phyloP scores from a whole-genome alignment of 2,797 vertebrate genomes.

The Phoeniculus purpureus region DNA sequence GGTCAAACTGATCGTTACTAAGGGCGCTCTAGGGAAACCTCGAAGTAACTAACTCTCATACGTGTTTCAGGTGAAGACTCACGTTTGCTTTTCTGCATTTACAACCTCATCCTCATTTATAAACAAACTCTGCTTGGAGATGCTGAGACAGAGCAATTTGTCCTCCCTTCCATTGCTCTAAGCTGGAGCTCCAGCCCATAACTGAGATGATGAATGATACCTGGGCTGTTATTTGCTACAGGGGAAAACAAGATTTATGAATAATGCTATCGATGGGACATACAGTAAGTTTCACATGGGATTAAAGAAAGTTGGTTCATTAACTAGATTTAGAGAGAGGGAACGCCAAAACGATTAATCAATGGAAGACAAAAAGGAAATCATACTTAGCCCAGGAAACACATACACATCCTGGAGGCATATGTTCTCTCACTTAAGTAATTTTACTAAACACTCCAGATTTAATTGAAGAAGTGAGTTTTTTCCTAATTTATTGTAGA shows the following conservation, averaged over 20 bases:
- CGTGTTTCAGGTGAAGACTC: background rate
- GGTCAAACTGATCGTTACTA: accelerated
- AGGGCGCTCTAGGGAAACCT: background rate
- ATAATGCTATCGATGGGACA: background rate
- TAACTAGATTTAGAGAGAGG: constrained; percentile 27
- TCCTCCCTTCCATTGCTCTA: background rate
- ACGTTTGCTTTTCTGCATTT: background rate
- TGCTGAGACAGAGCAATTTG: background rate
- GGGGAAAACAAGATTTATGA: background rate
- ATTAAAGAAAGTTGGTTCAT: constrained; percentile 38
- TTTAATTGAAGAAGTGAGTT: constrained; percentile 25
- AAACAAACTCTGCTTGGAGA: background rate
- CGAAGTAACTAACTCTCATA: background rate
- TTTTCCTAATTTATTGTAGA: too few species aligned
- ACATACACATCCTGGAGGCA: background rate
- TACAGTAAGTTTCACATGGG: constrained; percentile 29
- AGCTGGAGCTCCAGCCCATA: background rate
- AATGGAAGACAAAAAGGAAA: constrained; percentile 35
- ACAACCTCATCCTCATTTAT: background rate
- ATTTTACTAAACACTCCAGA: background rate
- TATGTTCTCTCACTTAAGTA: constrained; percentile 37
- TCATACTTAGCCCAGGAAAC: constrained; percentile 17
- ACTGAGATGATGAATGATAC: background rate
- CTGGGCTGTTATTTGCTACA: background rate
- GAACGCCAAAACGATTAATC: constrained; percentile 43